Conservation (phyloP, 2,113 vertebrate genomes). For the Odobenus rosmarus region DNA sequence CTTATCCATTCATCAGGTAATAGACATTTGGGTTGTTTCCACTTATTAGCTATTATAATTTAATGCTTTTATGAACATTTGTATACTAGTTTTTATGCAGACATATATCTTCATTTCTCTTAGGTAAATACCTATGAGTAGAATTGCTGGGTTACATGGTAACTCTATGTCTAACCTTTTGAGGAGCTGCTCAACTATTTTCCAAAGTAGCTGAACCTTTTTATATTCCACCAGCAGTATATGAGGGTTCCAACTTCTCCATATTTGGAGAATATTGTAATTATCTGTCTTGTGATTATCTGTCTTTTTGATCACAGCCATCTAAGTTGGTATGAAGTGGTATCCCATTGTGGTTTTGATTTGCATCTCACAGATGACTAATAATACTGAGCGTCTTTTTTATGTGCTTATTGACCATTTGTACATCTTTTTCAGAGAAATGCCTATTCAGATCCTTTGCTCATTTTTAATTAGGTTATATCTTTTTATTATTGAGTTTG, state of each 20-base stretch:
- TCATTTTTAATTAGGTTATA: background rate
- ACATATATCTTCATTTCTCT: background rate
- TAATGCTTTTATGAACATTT: background rate
- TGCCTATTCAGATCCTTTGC: background rate
- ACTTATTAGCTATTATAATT: background rate
- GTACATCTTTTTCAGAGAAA: background rate
- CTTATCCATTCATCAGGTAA: background rate
- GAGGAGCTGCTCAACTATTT: background rate
- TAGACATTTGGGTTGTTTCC: background rate
- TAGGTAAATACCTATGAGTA: background rate
- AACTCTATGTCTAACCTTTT: background rate
- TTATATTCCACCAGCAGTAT: background rate
- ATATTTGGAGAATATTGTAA: background rate
- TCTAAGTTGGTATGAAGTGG: background rate
- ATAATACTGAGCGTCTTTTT: background rate
- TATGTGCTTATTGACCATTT: background rate
- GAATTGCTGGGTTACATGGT: background rate
- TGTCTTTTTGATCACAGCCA: background rate
- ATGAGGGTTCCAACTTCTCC: background rate
- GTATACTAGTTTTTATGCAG: background rate
- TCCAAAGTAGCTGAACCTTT: background rate
- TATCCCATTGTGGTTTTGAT: background rate
- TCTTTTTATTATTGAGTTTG: conserved; percentile 11
- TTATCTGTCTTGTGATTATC: background rate
- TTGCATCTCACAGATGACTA: background rate